Conservation (phyloP, 2,797 vertebrate species). For the Tenualosa ilisha region DNA sequence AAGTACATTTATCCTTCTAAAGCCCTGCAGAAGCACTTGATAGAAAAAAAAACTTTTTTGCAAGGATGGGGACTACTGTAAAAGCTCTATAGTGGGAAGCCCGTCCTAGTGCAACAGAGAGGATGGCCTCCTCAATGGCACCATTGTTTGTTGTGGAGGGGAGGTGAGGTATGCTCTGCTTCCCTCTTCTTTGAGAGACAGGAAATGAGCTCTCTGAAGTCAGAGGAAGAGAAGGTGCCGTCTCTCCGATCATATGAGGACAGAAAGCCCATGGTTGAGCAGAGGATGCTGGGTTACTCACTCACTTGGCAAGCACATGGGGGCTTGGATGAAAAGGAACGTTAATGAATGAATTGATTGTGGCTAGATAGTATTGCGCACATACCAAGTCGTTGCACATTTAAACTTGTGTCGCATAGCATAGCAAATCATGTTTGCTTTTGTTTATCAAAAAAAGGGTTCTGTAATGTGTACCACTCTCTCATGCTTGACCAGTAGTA, state of each 20-base stretch:
- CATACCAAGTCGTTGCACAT: neutral
- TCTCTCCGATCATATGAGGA: slow-evolving; percentile 73
- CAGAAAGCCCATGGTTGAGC: slow-evolving; percentile 59
- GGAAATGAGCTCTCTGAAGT: slow-evolving; percentile 67
- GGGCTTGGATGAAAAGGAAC: slow-evolving; percentile 23
- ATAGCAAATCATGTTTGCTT: neutral
- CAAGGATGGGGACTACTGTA: neutral
- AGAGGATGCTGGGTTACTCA: slow-evolving; percentile 57
- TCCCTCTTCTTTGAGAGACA: slow-evolving; percentile 70
- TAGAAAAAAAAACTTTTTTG: neutral
- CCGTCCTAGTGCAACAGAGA: neutral
- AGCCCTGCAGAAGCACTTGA: neutral
- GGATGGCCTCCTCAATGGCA: slow-evolving; percentile 68
- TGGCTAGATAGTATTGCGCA: neutral
- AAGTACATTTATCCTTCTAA: neutral
- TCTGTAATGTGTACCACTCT: slow-evolving; percentile 24
- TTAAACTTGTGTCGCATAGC: neutral
- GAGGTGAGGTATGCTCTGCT: slow-evolving; percentile 69
- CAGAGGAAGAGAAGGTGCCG: slow-evolving; percentile 69
- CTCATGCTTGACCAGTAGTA: slow-evolving; percentile 55
- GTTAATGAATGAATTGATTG: slow-evolving; percentile 22
- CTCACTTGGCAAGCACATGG: slow-evolving; percentile 58
- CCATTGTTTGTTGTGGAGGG: slow-evolving; percentile 71
- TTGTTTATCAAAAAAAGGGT: neutral
- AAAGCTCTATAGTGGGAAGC: neutral